Base-by-base conservation (phyloP, 1,140 invertebrate species). In the Drosophila ironensis region DNA sequence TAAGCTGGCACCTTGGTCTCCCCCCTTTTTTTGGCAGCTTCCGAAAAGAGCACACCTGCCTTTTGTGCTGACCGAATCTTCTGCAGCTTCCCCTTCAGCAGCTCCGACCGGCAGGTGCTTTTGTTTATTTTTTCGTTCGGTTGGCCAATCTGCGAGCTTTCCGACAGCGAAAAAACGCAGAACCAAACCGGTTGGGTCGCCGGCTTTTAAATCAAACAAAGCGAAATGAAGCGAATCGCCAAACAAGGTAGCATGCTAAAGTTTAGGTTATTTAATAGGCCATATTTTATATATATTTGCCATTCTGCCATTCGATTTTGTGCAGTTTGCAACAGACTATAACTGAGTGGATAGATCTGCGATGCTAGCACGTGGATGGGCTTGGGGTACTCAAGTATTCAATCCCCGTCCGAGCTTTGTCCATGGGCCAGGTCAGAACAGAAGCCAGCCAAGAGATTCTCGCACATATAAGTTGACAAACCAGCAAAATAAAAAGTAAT, bases 41-140 rank as follows among this genome's bases (percentile, higher is more conserved):
- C 17, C 22, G 14, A 12, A 20, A 11, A 14, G 11, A 46, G 19
- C 24, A 16, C 64, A 53, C 51, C 61, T 66, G 61, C 41, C 17
- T 42, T 37, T 42, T 11, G 30, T 54, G 28, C 28, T 5, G 7
- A 33, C n/a, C 17, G 9, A 38, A 44, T 54, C 42, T n/a, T 54
- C 11, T 14, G 12, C 51, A 54, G 22, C 24, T 63, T 61, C 41
- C 19, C 14, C 22, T 35, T 11, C 41, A 45, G 41, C 28, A 33
- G 16, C 27, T n/a, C n/a, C n/a, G n/a, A n/a, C n/a, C n/a, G 69
- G 66, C 66, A 69, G 66, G 66, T 69, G 66, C 40, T 57, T 69
- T 48, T 68, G 19, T 42, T 33, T 68, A 4, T n/a, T 38, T 40
- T 53, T 42, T 42, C n/a, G n/a, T 45, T 44, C 37, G n/a, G 37